Percentiles rank a stretch among this genome's conserved stretches.
Evolutionary conservation across 2,888 invertebrate species (phyloP).

Genomic region (Malacosoma neustria): DNA sequence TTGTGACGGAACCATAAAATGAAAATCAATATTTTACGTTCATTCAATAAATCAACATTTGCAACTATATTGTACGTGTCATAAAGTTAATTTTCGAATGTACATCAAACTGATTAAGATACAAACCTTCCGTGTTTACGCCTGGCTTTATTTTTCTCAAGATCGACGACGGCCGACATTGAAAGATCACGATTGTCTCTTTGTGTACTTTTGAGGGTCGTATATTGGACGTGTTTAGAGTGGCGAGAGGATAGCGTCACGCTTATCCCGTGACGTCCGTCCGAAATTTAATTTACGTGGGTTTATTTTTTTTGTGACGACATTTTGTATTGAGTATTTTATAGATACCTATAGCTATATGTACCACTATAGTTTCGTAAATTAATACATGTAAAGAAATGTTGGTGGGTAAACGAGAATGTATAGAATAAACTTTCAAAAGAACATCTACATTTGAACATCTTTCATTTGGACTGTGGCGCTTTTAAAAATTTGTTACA

Average conservation of each 20-base stretch:
- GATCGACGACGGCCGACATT: conserved; percentile 3
- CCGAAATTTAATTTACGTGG: background rate
- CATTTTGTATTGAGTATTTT: too few relatives aligned
- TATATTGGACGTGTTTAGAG: background rate
- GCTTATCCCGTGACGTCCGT: background rate
- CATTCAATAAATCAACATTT: too few relatives aligned
- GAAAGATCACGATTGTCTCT: conserved; percentile 6
- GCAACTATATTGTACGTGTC: background rate
- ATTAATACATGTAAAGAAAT: too few relatives aligned
- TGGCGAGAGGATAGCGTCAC: background rate
- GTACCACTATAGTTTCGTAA: too few relatives aligned
- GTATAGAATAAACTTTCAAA: too few relatives aligned
- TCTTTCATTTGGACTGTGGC: too few relatives aligned
- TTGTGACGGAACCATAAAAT: too few relatives aligned
- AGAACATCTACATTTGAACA: too few relatives aligned
- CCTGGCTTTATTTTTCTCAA: conserved; percentile 1
- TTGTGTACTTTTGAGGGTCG: conserved; percentile 2
- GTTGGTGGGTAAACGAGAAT: too few relatives aligned
- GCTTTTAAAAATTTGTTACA: too few relatives aligned
- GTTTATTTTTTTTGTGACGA: background rate
- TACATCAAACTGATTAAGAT: background rate
- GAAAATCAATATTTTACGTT: too few relatives aligned
- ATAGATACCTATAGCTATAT: too few relatives aligned
- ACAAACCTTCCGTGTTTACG: conserved; percentile 1
- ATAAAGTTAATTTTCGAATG: background rate